A percentile compares a stretch with the other conserved stretches of the same genome.
These are phyloP conservation scores for Trypoxylus dichotomus DNA, from an alignment of 1,140 invertebrate species.

Conservation along the genomic window DNA sequence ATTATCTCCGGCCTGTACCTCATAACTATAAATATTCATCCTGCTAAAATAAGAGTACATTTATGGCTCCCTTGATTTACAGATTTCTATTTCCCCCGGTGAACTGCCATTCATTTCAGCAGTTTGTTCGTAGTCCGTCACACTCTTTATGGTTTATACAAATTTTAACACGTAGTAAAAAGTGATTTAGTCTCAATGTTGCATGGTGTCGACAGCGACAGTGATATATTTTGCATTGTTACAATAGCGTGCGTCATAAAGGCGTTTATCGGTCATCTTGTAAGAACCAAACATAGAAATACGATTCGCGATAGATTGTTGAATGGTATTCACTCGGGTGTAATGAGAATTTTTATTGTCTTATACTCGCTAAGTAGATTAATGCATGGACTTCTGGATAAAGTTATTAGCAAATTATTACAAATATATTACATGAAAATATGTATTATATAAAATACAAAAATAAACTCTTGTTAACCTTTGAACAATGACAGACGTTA, in stretches of 20 bases:
- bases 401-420: too few species aligned
- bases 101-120: slow-evolving; percentile 19
- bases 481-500: too few species aligned
- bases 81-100: slow-evolving; percentile 19
- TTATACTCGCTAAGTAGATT: not conserved
- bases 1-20: not conserved
- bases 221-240: slow-evolving; percentile 23
- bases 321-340: not conserved
- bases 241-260: slow-evolving; percentile 26
- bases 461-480: too few species aligned
- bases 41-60: slow-evolving; percentile 2
- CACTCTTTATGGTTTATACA: slow-evolving; percentile 10
- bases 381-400: too few species aligned
- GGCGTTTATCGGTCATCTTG: slow-evolving; percentile 25
- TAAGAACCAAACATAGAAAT: not conserved
- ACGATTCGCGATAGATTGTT: slow-evolving; percentile 1
- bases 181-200: slow-evolving; percentile 26
- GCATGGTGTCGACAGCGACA: slow-evolving; percentile 19
- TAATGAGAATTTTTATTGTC: not conserved
- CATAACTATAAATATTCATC: slow-evolving; percentile 22
- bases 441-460: too few species aligned
- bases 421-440: too few species aligned
- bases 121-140: slow-evolving; percentile 18
- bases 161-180: slow-evolving; percentile 31
- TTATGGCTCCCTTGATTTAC: slow-evolving; percentile 15